Base-by-base conservation (phyloP, 2,113 vertebrate genomes). In the Mormyrus iriodes region DNA sequence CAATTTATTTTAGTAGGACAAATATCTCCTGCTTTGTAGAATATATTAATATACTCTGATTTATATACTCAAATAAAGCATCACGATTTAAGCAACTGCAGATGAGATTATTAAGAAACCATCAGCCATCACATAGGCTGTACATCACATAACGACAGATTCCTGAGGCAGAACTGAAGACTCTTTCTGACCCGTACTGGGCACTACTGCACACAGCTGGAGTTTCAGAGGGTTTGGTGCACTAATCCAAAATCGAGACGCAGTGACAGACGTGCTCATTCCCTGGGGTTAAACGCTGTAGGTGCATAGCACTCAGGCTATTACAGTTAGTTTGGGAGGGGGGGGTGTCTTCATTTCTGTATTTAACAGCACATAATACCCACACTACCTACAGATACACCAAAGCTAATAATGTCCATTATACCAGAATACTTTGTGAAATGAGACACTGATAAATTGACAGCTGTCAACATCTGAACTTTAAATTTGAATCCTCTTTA, bases 21-120 rank as follows among this genome's bases (percentile, higher is more conserved):
- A 55, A 90, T 87, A 90, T 31, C 73, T 53, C 88, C 46, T 44
- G 73, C 69, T 89, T 76, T 82, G 65, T 90, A 53, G 15, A 65
- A 88, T 88, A 90, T 90, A 51, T 61, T n/a, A 39, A 69, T 85
- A 69, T 86, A 88, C 58, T 44, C 46, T 88, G 48, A 90, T 86
- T 90, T 82, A 58, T 76, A 73, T 58, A 52, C 35, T 69, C 31
- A 79, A 88, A 55, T 73, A 85, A 76, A 84, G 84, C 44, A 88
- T 79, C 6, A 48, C 17, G 87, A 88, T 91, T 88, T 46, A 76
- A 92, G 91, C 6, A 89, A 89, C 73, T 89, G 86, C 42, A 88
- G 48, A 87, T 17, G 46, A 24, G 46, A 39, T 49, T 69, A 39
- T 49, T 69, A 85, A 87, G 58, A 19, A 79, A 48, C 3, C 85